Conservation (phyloP, 2,888 invertebrate genomes). For the Meloe dianella region DNA sequence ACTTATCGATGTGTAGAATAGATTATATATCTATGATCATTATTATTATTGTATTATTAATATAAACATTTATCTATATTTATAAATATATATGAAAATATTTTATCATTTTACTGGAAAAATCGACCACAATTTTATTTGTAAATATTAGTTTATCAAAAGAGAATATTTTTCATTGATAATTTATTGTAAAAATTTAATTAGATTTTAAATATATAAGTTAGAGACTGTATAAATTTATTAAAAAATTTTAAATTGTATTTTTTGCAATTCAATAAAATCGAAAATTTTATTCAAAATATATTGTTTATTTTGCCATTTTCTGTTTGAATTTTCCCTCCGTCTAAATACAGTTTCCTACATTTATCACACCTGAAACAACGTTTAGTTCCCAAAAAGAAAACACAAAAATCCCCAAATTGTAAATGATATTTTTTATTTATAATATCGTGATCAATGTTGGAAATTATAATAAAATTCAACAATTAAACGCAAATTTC, state of each 20-base stretch:
- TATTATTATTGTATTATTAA: not conserved
- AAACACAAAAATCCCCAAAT: not conserved
- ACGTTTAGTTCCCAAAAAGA: not conserved
- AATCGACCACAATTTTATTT: constrained; percentile 12
- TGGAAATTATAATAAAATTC: not conserved
- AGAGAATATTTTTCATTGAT: not conserved
- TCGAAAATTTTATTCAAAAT: constrained; percentile 1
- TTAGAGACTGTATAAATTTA: constrained; percentile 18
- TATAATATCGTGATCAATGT: not conserved
- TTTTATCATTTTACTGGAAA: constrained; percentile 1
- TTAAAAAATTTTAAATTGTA: constrained; percentile 14
- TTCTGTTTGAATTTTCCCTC: not conserved
- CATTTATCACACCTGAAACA: not conserved
- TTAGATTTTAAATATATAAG: constrained; percentile 12
- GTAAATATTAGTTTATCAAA: constrained; percentile 14
- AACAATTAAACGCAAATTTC: not conserved
- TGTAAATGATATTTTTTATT: not conserved
- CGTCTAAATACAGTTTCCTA: not conserved
- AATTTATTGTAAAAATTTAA: constrained; percentile 13
- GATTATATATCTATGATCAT: not conserved
- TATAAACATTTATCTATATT: constrained; percentile 3
- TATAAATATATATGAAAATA: not conserved
- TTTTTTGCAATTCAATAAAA: constrained; percentile 16
- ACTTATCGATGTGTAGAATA: constrained; percentile 15
- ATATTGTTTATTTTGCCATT: not conserved